Percentiles rank a stretch among this genome's conserved stretches.
phyloP scores from a whole-genome alignment of 2,797 vertebrate species.

The Lepus oiostolus region DNA sequence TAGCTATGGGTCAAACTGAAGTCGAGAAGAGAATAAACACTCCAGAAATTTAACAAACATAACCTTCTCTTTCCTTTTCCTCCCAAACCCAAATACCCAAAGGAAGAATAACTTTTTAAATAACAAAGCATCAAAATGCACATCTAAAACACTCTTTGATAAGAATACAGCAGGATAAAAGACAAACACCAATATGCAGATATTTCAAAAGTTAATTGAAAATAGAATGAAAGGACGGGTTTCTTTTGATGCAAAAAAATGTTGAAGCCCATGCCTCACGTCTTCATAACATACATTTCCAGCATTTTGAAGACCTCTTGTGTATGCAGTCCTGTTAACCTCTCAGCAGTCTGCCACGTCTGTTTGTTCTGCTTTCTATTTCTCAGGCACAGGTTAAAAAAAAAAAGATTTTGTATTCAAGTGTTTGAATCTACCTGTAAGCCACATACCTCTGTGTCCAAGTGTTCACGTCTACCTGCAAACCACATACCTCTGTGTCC shows the following conservation, averaged over 20 bases:
- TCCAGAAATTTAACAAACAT: neutral
- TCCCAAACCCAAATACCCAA: conserved; percentile 6
- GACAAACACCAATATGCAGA: neutral
- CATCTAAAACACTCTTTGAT: neutral
- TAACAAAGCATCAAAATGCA: conserved; percentile 18
- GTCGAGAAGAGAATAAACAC: neutral
- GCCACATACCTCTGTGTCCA: conserved; percentile 87
- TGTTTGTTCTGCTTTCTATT: conserved; percentile 9
- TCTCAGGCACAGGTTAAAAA: neutral
- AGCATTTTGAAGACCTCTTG: too few species aligned
- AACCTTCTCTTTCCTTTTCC: neutral
- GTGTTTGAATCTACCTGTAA: neutral
- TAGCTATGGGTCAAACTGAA: neutral
- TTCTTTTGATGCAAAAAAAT: too few species aligned
- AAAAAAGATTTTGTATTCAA: neutral
- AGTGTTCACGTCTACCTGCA: too few species aligned
- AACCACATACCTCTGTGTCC: too few species aligned
- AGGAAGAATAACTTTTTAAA: conserved; percentile 46
- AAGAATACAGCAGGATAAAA: neutral
- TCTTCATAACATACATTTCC: too few species aligned
- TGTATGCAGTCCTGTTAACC: neutral
- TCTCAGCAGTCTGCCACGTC: neutral
- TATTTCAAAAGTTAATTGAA: too few species aligned
- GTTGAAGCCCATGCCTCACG: too few species aligned
- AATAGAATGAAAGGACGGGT: too few species aligned